A percentile compares a stretch with the other conserved stretches of the same genome.
phyloP scores from a whole-genome alignment of 2,113 vertebrate genomes.

The Pseudopodoces humilis region DNA sequence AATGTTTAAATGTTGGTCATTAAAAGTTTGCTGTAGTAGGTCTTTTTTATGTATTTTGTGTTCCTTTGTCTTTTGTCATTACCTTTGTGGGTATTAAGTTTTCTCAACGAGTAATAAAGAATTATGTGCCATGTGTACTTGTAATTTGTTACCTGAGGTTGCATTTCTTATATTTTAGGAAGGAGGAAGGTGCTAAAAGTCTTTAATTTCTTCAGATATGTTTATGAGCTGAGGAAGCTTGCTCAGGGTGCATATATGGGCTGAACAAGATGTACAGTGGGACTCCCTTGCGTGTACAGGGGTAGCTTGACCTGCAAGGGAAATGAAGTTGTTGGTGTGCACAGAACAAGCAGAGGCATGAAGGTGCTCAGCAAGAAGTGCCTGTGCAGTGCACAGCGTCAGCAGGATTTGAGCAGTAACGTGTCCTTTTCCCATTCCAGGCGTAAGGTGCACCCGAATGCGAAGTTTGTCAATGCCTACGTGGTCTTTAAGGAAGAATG shows the following conservation, averaged over 20 bases:
- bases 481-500: slow-evolving; percentile 87
- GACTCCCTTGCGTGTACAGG: background rate
- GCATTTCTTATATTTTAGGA: background rate
- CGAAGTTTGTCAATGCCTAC: slow-evolving; percentile 89
- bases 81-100: background rate
- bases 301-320: background rate
- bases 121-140: background rate
- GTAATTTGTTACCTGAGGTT: background rate
- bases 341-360: background rate
- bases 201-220: background rate
- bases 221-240: background rate
- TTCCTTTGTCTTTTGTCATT: background rate
- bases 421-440: slow-evolving; percentile 57
- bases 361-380: background rate
- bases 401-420: background rate
- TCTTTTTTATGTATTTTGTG: background rate
- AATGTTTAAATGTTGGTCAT: background rate
- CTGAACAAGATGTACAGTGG: background rate
- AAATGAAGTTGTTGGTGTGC: background rate
- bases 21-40: background rate
- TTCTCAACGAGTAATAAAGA: background rate
- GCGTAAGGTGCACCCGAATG: slow-evolving; percentile 84
- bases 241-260: background rate
- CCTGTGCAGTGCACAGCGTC: background rate
- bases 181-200: background rate